Evolutionary conservation across 2,797 vertebrate genomes (phyloP), one percentile per base, ranked within the genome.

Genomic region (Sebastes vulpes): DNA sequence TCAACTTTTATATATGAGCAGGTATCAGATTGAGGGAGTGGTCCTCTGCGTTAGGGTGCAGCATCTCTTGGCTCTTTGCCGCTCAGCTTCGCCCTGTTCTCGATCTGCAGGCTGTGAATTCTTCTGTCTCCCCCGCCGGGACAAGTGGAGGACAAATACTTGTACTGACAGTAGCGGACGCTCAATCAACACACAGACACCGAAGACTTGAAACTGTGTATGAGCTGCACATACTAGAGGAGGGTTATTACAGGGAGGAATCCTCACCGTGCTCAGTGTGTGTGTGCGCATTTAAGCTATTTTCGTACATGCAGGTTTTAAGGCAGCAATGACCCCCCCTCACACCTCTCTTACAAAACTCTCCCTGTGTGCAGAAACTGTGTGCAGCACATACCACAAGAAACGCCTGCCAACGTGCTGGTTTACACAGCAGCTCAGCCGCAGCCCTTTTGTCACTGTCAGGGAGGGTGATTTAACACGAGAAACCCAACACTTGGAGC

Each of bases 391-490:
- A 75, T 66, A 85, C 86, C 87, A 70, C 77, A 88, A 78, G 70
- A 79, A 83, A 87, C 20, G 58, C 75, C 73, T 63, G 80, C 68
- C 77, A 48, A 65, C 29, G 23, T 32, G 66, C 32, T 29, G 48
- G 83, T 89, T 85, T 83, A 85, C 83, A 74, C 79, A 85, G 86
- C 87, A 87, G 85, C 83, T 56, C 82, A 1, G 81, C 88, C 74
- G 75, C 87, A 77, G 87, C 71, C 25, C 64, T 86, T 48, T 84
- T 83, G 84, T 90, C 81, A 65, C 28, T 64, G 84, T 84, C 90
- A 78, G 72, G 18, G 6, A 26, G 46, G 35, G 32, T 85, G 86
- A 92, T 88, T 91, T 90, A 48, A 86, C 77, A 61, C 31, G 35
- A 73, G 82, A 77, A 87, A 90, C 77, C 26, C 83, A 65, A 89